phyloP scores from a whole-genome alignment of 2,888 invertebrate genomes.

The Sphaeridia pumilis region DNA sequence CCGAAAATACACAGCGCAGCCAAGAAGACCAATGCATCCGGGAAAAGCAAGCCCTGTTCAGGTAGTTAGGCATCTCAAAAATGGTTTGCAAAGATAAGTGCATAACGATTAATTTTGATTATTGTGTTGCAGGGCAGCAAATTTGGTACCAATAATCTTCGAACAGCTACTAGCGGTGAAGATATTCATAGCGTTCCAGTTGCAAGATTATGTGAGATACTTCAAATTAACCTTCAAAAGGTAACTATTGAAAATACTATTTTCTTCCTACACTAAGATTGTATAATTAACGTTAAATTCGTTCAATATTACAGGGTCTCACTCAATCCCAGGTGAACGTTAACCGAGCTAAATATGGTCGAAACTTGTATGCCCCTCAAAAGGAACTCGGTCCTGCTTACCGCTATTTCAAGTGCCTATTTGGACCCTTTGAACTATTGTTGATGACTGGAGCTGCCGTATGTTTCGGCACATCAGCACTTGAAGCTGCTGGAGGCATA shows the following conservation, averaged over 20 bases:
- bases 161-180: neutral
- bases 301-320: neutral
- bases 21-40: too few species aligned
- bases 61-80: too few species aligned
- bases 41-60: too few species aligned
- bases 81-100: too few species aligned
- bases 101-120: too few species aligned
- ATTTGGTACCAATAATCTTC: too few species aligned
- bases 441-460: neutral
- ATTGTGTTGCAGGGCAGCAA: too few species aligned
- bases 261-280: neutral
- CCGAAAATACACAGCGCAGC: too few species aligned
- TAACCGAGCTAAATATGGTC: neutral
- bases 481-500: neutral
- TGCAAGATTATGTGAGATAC: neutral
- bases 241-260: neutral
- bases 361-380: neutral
- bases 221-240: neutral
- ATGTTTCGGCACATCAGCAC: neutral
- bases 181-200: neutral
- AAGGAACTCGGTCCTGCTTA: neutral
- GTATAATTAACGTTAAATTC: neutral
- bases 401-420: slow-evolving; percentile 1
- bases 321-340: neutral
- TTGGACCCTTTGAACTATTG: slow-evolving; percentile 5